Evolutionary conservation across 2,113 vertebrate genomes (phyloP).

Genomic region (Raphicerus campestris): DNA sequence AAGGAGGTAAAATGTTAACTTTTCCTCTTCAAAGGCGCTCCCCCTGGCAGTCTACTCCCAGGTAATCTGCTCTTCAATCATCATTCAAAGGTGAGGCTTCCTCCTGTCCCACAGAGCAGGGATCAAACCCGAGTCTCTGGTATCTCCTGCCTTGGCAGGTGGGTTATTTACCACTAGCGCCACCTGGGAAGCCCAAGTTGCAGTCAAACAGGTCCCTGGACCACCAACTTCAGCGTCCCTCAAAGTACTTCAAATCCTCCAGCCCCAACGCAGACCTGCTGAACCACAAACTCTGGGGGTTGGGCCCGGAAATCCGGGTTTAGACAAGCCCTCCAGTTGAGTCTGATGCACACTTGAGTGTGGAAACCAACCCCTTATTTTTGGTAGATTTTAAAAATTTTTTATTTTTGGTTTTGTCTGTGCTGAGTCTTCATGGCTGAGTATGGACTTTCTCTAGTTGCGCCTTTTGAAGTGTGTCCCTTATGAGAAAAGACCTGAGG

Average conservation of each 20-base stretch:
- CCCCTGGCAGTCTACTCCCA: neutral
- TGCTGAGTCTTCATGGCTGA: neutral
- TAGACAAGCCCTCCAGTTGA: neutral
- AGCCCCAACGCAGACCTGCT: neutral
- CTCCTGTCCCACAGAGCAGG: neutral
- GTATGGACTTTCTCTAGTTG: neutral
- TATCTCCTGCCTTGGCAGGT: neutral
- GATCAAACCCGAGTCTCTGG: neutral
- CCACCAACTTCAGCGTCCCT: neutral
- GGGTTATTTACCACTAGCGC: neutral
- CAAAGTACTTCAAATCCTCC: neutral
- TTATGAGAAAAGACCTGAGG: neutral
- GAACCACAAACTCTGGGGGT: rapidly evolving
- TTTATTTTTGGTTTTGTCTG: neutral
- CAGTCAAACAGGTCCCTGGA: neutral
- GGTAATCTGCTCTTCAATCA: neutral
- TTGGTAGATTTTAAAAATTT: neutral
- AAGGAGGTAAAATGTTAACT: neutral
- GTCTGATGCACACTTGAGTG: neutral
- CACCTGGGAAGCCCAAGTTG: neutral
- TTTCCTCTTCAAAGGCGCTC: neutral
- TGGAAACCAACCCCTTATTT: neutral
- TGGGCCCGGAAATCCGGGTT: neutral
- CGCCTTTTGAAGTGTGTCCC: neutral
- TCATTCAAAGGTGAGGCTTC: neutral